These are phyloP conservation scores for Epizoanthus scotinus DNA, from an alignment of 92 coral and sea anemone species.

Conservation along the genomic window DNA sequence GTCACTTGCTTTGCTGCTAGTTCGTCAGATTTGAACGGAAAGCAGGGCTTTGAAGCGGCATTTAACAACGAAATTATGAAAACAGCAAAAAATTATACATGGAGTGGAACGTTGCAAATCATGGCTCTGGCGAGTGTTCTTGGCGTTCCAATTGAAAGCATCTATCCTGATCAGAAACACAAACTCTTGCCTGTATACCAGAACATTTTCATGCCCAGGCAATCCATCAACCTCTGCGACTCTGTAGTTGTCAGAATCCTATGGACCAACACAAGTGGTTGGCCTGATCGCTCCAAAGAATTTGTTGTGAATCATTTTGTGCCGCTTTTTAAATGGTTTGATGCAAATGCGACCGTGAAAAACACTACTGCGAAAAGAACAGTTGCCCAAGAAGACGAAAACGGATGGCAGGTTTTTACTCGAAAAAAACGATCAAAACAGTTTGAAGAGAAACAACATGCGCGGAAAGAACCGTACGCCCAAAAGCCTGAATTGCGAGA, in stretches of 20 bases:
- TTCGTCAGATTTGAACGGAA: constrained; percentile 7
- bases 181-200: constrained; percentile 23
- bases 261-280: constrained; percentile 34
- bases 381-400: too few relatives aligned
- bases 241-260: too few relatives aligned
- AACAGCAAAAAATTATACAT: constrained; percentile 45
- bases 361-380: too few relatives aligned
- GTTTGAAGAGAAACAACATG: too few relatives aligned
- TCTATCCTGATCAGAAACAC: constrained; percentile 34
- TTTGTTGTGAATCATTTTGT: constrained; percentile 45
- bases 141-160: background rate
- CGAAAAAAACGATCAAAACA: too few relatives aligned
- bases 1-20: constrained; percentile 35
- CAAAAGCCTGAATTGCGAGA: too few relatives aligned
- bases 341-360: too few relatives aligned
- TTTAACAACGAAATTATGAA: constrained; percentile 37
- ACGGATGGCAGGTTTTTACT: too few relatives aligned
- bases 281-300: constrained; percentile 44
- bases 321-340: background rate
- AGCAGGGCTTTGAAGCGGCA: constrained; percentile 35
- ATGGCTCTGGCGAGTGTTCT: constrained; percentile 42
- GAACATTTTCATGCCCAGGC: constrained; percentile 11
- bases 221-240: too few relatives aligned
- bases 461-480: too few relatives aligned
- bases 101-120: constrained; percentile 29